Evolutionary conservation across 2,113 vertebrate genomes (phyloP), one percentile per base, ranked within the genome.

Genomic region (Ceyx melanurus): DNA sequence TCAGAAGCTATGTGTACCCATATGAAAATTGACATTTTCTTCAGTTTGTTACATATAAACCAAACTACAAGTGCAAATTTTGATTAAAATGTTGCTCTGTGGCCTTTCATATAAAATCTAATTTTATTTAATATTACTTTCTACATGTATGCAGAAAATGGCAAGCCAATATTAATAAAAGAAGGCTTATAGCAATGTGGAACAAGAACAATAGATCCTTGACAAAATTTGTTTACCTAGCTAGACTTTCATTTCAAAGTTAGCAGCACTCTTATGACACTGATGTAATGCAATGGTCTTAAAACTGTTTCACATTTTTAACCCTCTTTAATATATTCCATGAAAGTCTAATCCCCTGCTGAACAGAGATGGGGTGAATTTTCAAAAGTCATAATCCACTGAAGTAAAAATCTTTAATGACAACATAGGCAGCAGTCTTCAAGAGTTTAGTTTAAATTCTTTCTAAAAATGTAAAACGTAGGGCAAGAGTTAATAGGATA

Each of bases 151-250:
- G 75, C 84, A 93, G 94, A 97, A 97, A 97, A 97, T 93, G 71
- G 84, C 96, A 96, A 96, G 84, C 82, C 87, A 94, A 95, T 95
- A 97, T 98, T 98, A 98, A 98, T 98, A 98, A 98, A 97, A 97
- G 82, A 90, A 79, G 95, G 95, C 97, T 98, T 97, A 97, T 61
- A 93, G 85, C 77, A 90, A 88, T 93, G 65, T 82, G 74, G 73
- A 95, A 92, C 28, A 65, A 94, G 90, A 96, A 94, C 90, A 96
- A 94, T 92, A 91, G 95, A 82, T 96, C 92, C 94, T 95, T 95
- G 95, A 96, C 88, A 96, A 96, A 97, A 92, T 84, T 97, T 98
- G 97, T 98, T 98, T 98, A 98, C 96, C 95, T 94, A 97, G 91
- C 91, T 73, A 96, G 97, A 96, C 82, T 97, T 98, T 97, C 93